Conservation (phyloP, 2,113 vertebrate species). For the Eira barbara region DNA sequence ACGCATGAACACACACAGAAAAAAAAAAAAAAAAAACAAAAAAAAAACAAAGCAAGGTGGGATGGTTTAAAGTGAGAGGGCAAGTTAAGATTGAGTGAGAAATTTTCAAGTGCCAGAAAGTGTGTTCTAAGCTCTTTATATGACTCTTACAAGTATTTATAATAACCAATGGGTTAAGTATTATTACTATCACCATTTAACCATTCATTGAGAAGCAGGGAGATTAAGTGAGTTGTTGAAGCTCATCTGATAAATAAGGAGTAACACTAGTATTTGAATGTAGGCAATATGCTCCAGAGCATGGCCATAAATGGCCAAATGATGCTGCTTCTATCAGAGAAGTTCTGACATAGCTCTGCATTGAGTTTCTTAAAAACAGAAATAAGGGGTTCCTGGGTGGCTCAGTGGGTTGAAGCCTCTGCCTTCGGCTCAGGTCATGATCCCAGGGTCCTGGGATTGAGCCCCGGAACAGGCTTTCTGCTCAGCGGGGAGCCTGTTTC, state of each 20-base stretch:
- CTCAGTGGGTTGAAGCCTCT: too few species aligned
- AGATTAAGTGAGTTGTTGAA: not conserved
- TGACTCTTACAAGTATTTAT: not conserved
- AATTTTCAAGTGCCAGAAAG: not conserved
- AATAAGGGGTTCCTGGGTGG: not conserved
- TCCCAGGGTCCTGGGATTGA: too few species aligned
- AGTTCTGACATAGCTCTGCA: not conserved
- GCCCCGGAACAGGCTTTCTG: too few species aligned
- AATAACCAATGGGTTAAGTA: not conserved
- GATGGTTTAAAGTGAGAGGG: accelerated
- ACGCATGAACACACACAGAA: not conserved
- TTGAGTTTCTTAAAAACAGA: not conserved
- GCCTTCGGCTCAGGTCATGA: too few species aligned
- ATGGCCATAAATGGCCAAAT: not conserved
- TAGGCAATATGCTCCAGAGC: not conserved
- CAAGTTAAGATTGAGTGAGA: not conserved
- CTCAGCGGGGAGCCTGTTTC: too few species aligned
- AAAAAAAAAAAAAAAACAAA: not conserved
- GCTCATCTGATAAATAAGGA: not conserved
- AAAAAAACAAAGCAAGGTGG: not conserved
- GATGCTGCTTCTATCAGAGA: not conserved
- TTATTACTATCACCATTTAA: not conserved
- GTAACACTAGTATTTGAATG: not conserved
- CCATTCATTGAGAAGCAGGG: not conserved
- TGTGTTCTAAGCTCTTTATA: not conserved